Conservation (phyloP, 2,797 vertebrate species). For the Pantherophis alleghaniensis region DNA sequence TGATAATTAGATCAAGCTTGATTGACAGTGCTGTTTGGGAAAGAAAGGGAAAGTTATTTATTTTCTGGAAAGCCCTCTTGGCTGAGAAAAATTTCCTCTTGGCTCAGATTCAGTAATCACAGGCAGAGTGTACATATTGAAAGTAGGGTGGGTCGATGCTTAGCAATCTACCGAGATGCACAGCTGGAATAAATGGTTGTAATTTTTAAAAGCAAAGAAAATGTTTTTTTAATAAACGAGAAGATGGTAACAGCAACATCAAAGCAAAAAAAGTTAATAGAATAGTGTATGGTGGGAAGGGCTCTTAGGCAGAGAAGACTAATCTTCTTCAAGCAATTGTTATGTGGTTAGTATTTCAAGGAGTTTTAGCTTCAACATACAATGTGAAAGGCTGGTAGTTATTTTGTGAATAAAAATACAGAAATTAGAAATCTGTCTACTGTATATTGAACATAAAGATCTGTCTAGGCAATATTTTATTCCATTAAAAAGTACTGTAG, state of each 20-base stretch:
- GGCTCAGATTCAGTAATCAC: conserved; percentile 19
- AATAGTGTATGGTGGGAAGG: too few species aligned
- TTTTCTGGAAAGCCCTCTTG: conserved; percentile 29
- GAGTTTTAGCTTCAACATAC: too few species aligned
- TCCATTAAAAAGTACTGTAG: neutral
- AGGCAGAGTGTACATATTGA: conserved; percentile 3
- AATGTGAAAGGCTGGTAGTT: too few species aligned
- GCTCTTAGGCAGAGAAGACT: neutral
- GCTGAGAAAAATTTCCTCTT: neutral
- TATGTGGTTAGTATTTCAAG: neutral
- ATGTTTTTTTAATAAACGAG: conserved; percentile 26
- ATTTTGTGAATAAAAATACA: conserved; percentile 17
- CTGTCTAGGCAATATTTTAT: neutral
- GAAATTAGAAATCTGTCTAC: neutral
- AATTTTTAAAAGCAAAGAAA: conserved; percentile 34
- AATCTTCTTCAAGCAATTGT: neutral
- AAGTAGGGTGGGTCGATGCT: neutral
- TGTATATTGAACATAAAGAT: conserved; percentile 5
- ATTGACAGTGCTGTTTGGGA: neutral
- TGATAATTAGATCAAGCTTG: neutral
- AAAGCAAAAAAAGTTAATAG: conserved; percentile 21
- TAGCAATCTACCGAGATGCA: conserved; percentile 13
- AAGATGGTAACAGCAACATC: conserved; percentile 5
- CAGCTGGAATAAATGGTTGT: conserved; percentile 32
- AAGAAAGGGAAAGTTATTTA: conserved; percentile 2